These are phyloP conservation scores for Amphipoea oculea DNA, from an alignment of 2,888 invertebrate genomes.

Conservation along the genomic window DNA sequence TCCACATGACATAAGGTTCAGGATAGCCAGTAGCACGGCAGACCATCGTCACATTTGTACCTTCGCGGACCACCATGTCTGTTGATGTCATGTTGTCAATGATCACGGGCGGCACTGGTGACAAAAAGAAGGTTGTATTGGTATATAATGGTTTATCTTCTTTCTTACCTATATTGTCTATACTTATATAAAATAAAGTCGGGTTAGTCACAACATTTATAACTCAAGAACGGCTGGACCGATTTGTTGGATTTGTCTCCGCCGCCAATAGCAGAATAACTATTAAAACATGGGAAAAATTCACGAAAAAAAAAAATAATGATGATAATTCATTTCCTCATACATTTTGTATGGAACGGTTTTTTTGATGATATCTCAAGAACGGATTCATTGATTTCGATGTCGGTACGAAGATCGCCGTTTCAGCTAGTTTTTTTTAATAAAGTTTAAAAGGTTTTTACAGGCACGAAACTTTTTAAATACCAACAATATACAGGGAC, in stretches of 20 bases:
- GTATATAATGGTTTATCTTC: neutral
- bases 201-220: no score
- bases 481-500: neutral
- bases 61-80: conserved; percentile 97
- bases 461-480: neutral
- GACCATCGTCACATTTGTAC: conserved; percentile 96
- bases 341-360: no score
- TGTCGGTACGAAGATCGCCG: no score
- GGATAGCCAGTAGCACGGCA: conserved; percentile 97
- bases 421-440: neutral
- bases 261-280: no score
- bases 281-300: no score
- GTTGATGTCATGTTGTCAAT: conserved; percentile 97
- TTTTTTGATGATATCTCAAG: no score
- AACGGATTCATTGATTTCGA: no score
- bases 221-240: no score
- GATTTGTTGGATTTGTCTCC: no score
- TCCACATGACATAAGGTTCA: conserved; percentile 98
- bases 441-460: neutral
- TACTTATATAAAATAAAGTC: no score
- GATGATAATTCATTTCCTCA: no score
- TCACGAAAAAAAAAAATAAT: no score
- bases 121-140: conserved; percentile 19
- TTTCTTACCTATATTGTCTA: neutral
- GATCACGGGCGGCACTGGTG: conserved; percentile 96